Evolutionary conservation across 1,140 invertebrate species (phyloP), one percentile per base, ranked within the genome.

Genomic region (Propsilocerus akamusi): DNA sequence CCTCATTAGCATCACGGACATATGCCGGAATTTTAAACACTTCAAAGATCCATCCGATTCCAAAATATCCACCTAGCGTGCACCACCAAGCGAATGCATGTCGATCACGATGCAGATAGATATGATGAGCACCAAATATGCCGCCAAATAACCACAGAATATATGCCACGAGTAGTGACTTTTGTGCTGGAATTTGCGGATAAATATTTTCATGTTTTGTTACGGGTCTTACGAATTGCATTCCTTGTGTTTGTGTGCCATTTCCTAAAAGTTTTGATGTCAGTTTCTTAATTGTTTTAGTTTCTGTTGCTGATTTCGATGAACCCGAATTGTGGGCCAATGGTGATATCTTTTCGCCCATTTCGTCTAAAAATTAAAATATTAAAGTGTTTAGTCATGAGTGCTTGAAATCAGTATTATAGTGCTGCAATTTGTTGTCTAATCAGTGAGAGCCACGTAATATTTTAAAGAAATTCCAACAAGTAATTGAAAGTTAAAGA

Each of bases 41-140:
- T 60, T 97, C 93, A 17, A 80, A 69, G 0, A 95, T 54, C 83
- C 89, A 94, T 3, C 90, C 91, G 8, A 86, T 58, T 4, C 87
- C 86, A 57, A 82, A 72, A 58, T 87, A 89, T 4, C 90, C 91
- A 12, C 89, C 92, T 8, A 88, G 67, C 0, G 86, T 87, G 46
- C 77, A 80, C 72, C 83, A 85, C 76, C 85, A 91, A 0, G 93
- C 68, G 59, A 96, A 86, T 0, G 85, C 91, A 58, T 97, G 92
- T n/a, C 78, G 72, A 63, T 95, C 88, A 50, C 92, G 68, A 41
- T 77, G 75, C 37, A 97, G 68, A 63, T 97, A 97, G 58, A 95
- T 76, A 62, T 95, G 89, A 68, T 97, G 93, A 2, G 89, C 64
- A 1, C 92, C 91, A 54, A 88, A 81, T 55, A 86, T 68, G 8